These are phyloP conservation scores for Indicator indicator DNA, from an alignment of 2,113 vertebrate species.

Conservation along the genomic window DNA sequence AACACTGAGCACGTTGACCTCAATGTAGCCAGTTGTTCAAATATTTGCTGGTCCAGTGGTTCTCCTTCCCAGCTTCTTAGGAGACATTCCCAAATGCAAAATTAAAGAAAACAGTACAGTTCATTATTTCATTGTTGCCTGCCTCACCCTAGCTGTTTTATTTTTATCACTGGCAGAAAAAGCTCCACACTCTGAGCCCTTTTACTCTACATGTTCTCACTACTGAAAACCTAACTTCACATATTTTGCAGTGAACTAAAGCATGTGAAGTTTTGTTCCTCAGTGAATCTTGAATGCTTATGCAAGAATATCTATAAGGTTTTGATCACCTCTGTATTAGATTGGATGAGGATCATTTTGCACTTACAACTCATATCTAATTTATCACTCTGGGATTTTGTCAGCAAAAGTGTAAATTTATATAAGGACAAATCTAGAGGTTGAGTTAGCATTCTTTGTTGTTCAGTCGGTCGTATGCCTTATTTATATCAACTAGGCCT, in stretches of 20 bases:
- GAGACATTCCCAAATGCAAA: neutral
- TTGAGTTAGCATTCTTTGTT: neutral
- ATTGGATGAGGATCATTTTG: neutral
- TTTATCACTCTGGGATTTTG: neutral
- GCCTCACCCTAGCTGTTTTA: neutral
- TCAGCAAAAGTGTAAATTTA: neutral
- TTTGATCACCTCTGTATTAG: neutral
- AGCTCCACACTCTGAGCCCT: fast-evolving
- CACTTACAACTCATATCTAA: neutral
- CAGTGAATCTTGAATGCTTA: neutral
- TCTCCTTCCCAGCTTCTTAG: neutral
- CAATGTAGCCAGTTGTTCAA: neutral
- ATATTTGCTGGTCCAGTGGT: neutral
- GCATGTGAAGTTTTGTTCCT: neutral
- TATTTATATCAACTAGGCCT: neutral
- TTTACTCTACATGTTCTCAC: neutral
- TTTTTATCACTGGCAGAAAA: neutral
- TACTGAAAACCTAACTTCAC: neutral
- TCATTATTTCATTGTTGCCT: neutral
- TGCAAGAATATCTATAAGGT: neutral
- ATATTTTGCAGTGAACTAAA: neutral
- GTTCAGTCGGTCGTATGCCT: neutral
- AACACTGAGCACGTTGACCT: fast-evolving
- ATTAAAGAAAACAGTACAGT: neutral
- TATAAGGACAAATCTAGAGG: neutral